These are phyloP conservation scores for Myiagra hebetior DNA, from an alignment of 2,113 vertebrate genomes.

Conservation along the genomic window DNA sequence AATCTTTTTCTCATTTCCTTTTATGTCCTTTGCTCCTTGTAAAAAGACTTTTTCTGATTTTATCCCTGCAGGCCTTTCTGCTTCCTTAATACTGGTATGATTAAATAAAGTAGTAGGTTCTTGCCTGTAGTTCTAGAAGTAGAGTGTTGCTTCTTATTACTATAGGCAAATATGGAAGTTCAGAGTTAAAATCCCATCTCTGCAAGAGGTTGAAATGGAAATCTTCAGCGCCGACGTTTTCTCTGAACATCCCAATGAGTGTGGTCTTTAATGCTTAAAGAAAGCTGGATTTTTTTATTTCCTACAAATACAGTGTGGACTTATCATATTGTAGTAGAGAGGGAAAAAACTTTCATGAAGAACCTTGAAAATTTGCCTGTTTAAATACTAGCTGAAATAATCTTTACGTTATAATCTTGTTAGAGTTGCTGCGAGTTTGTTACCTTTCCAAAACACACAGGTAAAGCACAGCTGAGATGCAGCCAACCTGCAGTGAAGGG, in stretches of 20 bases:
- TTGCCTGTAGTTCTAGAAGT: neutral
- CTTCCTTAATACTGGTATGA: neutral
- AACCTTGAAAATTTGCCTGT: neutral
- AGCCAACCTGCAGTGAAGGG: neutral
- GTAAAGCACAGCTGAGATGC: neutral
- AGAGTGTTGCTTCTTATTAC: neutral
- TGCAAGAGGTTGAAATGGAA: neutral
- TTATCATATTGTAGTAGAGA: neutral
- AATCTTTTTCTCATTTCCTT: neutral
- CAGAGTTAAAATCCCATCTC: neutral
- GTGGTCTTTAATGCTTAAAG: neutral
- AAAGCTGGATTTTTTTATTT: neutral
- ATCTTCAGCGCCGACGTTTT: neutral
- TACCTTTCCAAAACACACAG: neutral
- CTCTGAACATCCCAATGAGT: neutral
- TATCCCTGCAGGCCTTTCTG: neutral
- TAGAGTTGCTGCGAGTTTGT: neutral
- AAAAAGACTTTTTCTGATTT: neutral
- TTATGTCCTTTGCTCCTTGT: neutral
- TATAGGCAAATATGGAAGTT: neutral
- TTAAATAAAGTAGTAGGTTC: neutral
- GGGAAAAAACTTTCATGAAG: neutral
- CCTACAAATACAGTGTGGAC: rapidly evolving
- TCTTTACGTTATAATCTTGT: neutral
- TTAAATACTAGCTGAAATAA: neutral